phyloP scores from a whole-genome alignment of 2,797 vertebrate genomes.

The Molossus alvarezi region DNA sequence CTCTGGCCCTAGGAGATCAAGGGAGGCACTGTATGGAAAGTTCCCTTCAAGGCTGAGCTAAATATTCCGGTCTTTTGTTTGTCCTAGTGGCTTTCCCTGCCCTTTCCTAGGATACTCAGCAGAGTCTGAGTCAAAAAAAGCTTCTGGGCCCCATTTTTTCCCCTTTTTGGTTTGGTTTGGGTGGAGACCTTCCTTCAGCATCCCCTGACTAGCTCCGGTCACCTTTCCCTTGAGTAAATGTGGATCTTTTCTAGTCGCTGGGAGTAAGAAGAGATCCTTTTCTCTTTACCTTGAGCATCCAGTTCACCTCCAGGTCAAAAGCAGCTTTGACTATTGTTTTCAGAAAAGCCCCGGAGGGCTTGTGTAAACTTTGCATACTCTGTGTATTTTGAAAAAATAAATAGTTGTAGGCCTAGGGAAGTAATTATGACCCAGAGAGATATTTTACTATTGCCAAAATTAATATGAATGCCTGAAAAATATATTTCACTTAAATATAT shows the following conservation, averaged over 20 bases:
- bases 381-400: slow-evolving; percentile 47
- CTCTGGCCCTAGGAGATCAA: slow-evolving; percentile 85
- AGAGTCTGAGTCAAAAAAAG: background rate
- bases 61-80: slow-evolving; percentile 81
- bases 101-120: background rate
- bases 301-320: slow-evolving; percentile 47
- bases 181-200: background rate
- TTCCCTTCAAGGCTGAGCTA: slow-evolving; percentile 87
- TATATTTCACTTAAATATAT: slow-evolving; percentile 15
- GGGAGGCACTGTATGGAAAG: slow-evolving; percentile 85
- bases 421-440: background rate
- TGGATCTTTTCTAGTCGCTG: background rate
- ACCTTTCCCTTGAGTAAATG: background rate
- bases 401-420: slow-evolving; percentile 1
- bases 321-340: slow-evolving; percentile 44
- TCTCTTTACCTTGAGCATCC: background rate
- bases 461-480: slow-evolving; percentile 57
- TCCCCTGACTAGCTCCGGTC: background rate
- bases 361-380: background rate
- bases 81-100: background rate
- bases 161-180: background rate
- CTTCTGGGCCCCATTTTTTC: background rate
- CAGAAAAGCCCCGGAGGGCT: background rate
- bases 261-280: slow-evolving; percentile 1
- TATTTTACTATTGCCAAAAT: slow-evolving; percentile 51